Percentiles rank a stretch among this genome's conserved stretches.
These are phyloP conservation scores for Teleogryllus oceanicus DNA, from an alignment of 2,888 invertebrate genomes.

Conservation along the genomic window DNA sequence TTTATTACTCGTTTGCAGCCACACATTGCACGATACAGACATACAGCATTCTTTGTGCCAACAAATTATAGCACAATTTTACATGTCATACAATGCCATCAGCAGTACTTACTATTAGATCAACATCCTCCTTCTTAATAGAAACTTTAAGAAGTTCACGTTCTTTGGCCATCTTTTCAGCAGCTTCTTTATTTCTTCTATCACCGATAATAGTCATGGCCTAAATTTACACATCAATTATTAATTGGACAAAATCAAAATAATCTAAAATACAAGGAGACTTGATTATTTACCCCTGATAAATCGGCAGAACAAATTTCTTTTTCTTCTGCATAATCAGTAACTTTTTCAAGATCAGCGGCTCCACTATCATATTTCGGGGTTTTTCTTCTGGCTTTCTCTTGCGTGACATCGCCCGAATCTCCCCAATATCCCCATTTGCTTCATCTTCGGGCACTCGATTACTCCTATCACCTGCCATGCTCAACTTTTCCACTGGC, in stretches of 20 bases:
- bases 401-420: constrained; percentile 63
- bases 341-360: constrained; percentile 95
- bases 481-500: neutral
- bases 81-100: neutral
- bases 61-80: too few species aligned
- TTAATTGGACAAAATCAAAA: constrained; percentile 20
- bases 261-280: constrained; percentile 3
- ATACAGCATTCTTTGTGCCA: too few species aligned
- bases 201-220: constrained; percentile 89
- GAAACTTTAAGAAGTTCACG: constrained; percentile 89
- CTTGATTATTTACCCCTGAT: constrained; percentile 66
- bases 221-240: constrained; percentile 48
- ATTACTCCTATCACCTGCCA: neutral
- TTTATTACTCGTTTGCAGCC: too few species aligned
- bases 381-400: constrained; percentile 74
- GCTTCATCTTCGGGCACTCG: constrained; percentile 48
- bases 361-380: constrained; percentile 93
- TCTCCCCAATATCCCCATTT: constrained; percentile 63
- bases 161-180: constrained; percentile 86
- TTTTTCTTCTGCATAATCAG: constrained; percentile 94
- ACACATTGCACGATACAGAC: too few species aligned
- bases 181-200: constrained; percentile 82
- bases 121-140: constrained; percentile 95
- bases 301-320: constrained; percentile 86
- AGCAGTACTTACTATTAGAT: constrained; percentile 70